Evolutionary conservation across 2,888 invertebrate species (phyloP), one percentile per base, ranked within the genome.

Genomic region (Bellardia bayeri): DNA sequence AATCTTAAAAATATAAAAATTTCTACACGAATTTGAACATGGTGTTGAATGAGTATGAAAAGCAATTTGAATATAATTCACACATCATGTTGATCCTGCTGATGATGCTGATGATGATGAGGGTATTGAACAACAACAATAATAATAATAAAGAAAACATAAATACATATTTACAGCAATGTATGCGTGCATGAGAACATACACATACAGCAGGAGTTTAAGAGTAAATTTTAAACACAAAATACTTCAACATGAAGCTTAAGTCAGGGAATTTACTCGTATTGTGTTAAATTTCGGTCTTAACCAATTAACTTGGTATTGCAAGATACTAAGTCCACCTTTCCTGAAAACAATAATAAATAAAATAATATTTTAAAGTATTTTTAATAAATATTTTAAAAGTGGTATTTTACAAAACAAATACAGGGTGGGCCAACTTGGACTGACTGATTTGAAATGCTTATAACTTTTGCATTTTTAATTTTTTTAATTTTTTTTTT

Each of bases 1-100:
- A 75, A 63, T 80, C 69, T 81, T 56, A 74, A 79, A 85, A 85
- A 66, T 68, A 83, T 33, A 83, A 80, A 80, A 68, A 79, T 51
- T 23, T 68, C 80, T 80, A 74, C 74, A 85, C 45, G 66, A 69
- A 68, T 75, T 81, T 85, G 16, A 85, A 75, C 68, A 66, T 61
- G 37, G 7, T 66, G 66, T 45, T 82, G 75, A 7, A 33, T 45
- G 82, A 37, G 42, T 64, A 49, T 54, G 71, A 69, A 85, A 63
- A 69, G 66, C 69, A 75, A 75, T 85, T 80, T 80, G 61, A 56
- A 56, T 75, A 68, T 75, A 68, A 75, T 56, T 69, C 69, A 40
- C 63, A 45, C 80, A 80, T 63, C 69, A 80, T 80, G 45, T 68
- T 76, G 58, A 56, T 83, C 23, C 56, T 45, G 37, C 23, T 16